phyloP scores from a whole-genome alignment of 2,888 invertebrate species.

The Lacanobia oleracea region DNA sequence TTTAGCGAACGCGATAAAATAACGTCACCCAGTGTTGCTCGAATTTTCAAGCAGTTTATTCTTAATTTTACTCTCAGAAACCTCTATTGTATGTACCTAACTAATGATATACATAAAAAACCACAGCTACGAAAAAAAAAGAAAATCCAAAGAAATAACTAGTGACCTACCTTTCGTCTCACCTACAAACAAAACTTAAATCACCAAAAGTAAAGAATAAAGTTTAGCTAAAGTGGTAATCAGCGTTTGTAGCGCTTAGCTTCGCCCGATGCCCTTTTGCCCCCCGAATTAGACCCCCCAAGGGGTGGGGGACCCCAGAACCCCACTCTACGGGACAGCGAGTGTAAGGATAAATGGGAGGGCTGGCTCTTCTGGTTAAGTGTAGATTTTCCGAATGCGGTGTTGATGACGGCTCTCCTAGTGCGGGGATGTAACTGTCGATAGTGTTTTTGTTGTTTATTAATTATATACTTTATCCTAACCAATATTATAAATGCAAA shows the following conservation, averaged over 20 bases:
- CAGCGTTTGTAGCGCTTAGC: constrained; percentile 82
- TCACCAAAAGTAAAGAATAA: constrained; percentile 75
- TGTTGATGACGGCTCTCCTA: constrained; percentile 88
- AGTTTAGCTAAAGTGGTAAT: constrained; percentile 73
- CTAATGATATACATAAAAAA: neutral
- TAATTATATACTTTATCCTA: no score
- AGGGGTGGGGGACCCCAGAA: constrained; percentile 40
- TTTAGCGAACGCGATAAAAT: neutral
- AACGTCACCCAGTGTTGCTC: neutral
- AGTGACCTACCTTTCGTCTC: constrained; percentile 53
- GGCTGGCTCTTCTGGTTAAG: constrained; percentile 91
- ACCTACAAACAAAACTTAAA: constrained; percentile 73
- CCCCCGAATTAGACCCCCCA: constrained; percentile 81
- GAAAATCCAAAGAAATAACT: neutral
- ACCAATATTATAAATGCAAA: no score
- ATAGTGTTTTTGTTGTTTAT: constrained; percentile 58
- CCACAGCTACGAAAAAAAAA: neutral
- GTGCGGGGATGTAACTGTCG: constrained; percentile 71
- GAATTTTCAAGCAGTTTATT: no score
- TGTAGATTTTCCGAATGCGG: constrained; percentile 91
- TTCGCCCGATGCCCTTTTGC: constrained; percentile 86
- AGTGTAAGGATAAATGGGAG: constrained; percentile 91
- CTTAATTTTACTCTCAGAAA: neutral
- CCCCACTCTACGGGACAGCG: constrained; percentile 84
- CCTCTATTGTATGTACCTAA: neutral